phyloP scores from a whole-genome alignment of 1,140 invertebrate species.

The Reticulitermes speratus region DNA sequence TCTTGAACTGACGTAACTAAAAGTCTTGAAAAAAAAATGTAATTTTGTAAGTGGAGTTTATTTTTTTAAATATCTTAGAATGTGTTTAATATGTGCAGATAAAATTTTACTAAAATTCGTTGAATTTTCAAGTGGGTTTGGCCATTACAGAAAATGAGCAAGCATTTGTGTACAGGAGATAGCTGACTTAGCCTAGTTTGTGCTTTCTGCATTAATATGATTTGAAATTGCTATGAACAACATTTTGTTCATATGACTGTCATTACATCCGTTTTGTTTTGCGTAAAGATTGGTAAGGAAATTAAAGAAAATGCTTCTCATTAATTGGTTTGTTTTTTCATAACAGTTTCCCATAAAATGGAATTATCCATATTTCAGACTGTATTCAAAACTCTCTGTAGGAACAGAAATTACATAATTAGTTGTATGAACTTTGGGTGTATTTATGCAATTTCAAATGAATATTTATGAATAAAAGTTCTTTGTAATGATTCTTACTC shows the following conservation, averaged over 20 bases:
- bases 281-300: too few relatives aligned
- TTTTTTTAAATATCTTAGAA: too few relatives aligned
- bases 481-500: not conserved
- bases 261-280: too few relatives aligned
- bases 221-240: not conserved
- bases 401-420: too few relatives aligned
- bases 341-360: too few relatives aligned
- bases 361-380: too few relatives aligned
- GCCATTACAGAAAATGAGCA: not conserved
- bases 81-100: not conserved
- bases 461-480: constrained; percentile 1
- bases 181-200: not conserved
- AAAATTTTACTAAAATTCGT: not conserved
- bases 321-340: too few relatives aligned
- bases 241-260: not conserved
- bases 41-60: too few relatives aligned
- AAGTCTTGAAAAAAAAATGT: too few relatives aligned
- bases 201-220: not conserved
- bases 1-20: not conserved
- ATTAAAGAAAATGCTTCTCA: too few relatives aligned
- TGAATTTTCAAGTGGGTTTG: not conserved
- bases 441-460: not conserved
- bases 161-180: not conserved
- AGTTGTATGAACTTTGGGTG: too few relatives aligned
- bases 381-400: too few relatives aligned